These are phyloP conservation scores for Leptopilina clavipes DNA, from an alignment of 1,140 invertebrate genomes.

Conservation along the genomic window DNA sequence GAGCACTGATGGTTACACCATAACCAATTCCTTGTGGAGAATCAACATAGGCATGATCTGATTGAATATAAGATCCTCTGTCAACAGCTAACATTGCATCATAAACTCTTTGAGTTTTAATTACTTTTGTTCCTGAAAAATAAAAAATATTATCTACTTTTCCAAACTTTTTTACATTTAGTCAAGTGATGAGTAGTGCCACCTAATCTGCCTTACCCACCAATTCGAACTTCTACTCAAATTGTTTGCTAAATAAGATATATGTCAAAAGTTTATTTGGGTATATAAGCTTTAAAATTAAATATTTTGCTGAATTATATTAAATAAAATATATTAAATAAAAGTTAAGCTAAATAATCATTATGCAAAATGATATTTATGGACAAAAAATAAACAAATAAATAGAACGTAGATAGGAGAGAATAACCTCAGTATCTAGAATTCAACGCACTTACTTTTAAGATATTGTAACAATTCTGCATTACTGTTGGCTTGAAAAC, in stretches of 20 bases:
- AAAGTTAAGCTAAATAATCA: no score
- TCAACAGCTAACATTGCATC: slow-evolving; percentile 91
- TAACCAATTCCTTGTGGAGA: slow-evolving; percentile 92
- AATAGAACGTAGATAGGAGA: no score
- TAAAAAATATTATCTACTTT: no score
- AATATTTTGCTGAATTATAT: slow-evolving; percentile 30
- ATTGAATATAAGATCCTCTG: slow-evolving; percentile 84
- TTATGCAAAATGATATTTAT: slow-evolving; percentile 3
- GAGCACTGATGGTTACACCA: slow-evolving; percentile 96
- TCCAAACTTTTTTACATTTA: no score
- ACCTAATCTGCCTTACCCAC: no score
- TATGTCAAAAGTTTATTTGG: no score
- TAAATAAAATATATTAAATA: no score
- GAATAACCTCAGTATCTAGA: not conserved
- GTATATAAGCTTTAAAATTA: no score
- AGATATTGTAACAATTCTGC: slow-evolving; percentile 41
- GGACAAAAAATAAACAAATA: not conserved
- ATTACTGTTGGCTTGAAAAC: slow-evolving; percentile 38
- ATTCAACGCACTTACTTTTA: slow-evolving; percentile 32
- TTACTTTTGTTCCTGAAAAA: slow-evolving; percentile 87
- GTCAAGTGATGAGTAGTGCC: no score
- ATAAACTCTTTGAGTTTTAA: slow-evolving; percentile 86
- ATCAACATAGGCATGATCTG: slow-evolving; percentile 88
- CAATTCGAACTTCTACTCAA: no score
- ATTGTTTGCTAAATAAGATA: no score